Percentiles rank a stretch among this genome's conserved stretches.
These are phyloP conservation scores for Antechinus flavipes DNA, from an alignment of 2,113 vertebrate species.

Conservation along the genomic window DNA sequence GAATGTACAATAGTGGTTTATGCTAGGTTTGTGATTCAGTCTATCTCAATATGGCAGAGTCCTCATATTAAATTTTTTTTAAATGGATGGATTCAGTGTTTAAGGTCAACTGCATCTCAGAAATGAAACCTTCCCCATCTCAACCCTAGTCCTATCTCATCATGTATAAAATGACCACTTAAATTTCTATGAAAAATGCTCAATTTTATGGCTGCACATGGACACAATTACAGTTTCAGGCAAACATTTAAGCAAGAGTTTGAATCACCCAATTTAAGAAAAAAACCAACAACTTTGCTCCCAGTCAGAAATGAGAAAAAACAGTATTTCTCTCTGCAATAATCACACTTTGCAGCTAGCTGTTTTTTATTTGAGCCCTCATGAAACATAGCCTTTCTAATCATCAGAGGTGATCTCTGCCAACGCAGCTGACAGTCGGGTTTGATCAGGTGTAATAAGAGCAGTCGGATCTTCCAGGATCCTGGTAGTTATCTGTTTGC, in stretches of 20 bases:
- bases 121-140: neutral
- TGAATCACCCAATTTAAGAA: constrained; percentile 58
- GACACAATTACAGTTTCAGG: constrained; percentile 45
- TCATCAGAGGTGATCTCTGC: constrained; percentile 79
- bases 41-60: neutral
- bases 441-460: constrained; percentile 79
- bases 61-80: neutral
- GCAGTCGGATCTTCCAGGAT: constrained; percentile 78
- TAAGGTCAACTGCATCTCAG: neutral
- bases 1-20: neutral
- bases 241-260: constrained; percentile 73
- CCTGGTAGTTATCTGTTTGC: constrained; percentile 80
- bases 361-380: constrained; percentile 67
- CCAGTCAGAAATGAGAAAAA: constrained; percentile 78
- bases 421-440: constrained; percentile 70
- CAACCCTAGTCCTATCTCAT: neutral
- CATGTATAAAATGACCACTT: neutral
- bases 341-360: constrained; percentile 71
- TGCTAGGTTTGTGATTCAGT: rapidly evolving
- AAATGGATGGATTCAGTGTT: neutral
- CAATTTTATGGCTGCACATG: neutral
- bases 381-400: constrained; percentile 78
- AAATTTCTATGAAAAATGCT: neutral
- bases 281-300: constrained; percentile 76
- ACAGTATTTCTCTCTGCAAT: constrained; percentile 69